These are phyloP conservation scores for Azemiops feae DNA, from an alignment of 2,113 vertebrate species.

Conservation along the genomic window DNA sequence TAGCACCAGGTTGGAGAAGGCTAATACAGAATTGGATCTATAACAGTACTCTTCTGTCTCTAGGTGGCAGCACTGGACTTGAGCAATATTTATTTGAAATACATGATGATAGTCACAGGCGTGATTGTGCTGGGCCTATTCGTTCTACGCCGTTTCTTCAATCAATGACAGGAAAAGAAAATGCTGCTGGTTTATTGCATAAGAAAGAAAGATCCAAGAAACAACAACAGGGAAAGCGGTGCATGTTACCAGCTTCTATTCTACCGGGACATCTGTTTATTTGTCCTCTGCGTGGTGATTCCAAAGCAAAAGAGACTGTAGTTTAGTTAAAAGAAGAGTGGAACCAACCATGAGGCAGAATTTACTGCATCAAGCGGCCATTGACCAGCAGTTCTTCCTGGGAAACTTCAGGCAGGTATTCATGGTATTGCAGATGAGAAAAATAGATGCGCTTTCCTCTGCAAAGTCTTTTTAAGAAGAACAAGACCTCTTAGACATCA, in stretches of 20 bases:
- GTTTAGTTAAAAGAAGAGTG: background rate
- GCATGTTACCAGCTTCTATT: background rate
- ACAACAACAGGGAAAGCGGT: conserved; percentile 17
- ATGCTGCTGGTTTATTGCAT: background rate
- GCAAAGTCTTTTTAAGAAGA: conserved; percentile 9
- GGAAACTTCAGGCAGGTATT: background rate
- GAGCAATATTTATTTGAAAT: conserved; percentile 65
- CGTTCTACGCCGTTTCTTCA: conserved; percentile 69
- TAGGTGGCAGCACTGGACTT: conserved; percentile 69
- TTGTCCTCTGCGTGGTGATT: background rate
- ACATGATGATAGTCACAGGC: conserved; percentile 54
- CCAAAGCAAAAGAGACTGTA: conserved; percentile 6
- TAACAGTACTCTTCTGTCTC: conserved; percentile 6
- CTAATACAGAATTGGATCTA: background rate
- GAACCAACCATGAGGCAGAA: background rate
- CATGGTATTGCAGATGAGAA: background rate
- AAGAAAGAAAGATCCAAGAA: background rate
- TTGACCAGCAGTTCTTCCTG: background rate
- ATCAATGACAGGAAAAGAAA: conserved; percentile 47
- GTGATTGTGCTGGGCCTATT: conserved; percentile 68
- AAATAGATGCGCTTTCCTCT: background rate
- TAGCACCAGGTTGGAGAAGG: background rate
- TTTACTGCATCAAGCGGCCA: background rate
- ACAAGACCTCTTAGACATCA: accelerated
- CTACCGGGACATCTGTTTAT: background rate